phyloP scores from a whole-genome alignment of 2,113 vertebrate genomes.

The Acinonyx jubatus region DNA sequence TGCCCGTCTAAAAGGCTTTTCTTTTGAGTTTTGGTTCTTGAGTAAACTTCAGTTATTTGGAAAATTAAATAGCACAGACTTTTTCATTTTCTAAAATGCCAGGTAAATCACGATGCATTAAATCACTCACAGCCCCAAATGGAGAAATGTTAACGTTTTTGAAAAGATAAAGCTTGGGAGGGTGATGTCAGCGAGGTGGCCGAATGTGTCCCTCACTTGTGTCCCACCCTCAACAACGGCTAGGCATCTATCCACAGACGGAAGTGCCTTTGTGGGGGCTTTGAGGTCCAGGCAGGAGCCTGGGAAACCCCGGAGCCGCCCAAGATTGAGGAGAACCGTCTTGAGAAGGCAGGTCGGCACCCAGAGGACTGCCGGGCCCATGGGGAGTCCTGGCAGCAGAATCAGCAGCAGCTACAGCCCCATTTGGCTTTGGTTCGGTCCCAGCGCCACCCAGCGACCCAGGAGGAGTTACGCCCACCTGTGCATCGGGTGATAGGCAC shows the following conservation, averaged over 20 bases:
- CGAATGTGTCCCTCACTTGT: fast-evolving
- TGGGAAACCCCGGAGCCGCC: background rate
- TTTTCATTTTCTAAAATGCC: background rate
- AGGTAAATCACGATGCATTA: background rate
- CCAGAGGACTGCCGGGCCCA: background rate
- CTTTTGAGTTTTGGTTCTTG: background rate
- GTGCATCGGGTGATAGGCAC: too few species aligned
- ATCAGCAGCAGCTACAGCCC: background rate
- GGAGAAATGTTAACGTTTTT: background rate
- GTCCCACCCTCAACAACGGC: background rate
- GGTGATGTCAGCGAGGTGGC: background rate
- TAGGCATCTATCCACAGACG: background rate
- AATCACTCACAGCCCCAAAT: background rate
- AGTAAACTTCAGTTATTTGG: background rate
- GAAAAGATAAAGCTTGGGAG: background rate
- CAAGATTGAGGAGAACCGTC: background rate
- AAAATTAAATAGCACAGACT: background rate
- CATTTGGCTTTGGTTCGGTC: background rate
- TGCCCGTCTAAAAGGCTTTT: background rate
- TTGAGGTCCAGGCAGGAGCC: background rate
- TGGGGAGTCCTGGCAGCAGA: background rate
- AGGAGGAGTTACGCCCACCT: too few species aligned
- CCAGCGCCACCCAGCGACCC: background rate
- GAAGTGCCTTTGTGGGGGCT: background rate
- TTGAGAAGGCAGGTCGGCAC: background rate